Conservation (phyloP, 2,113 vertebrate genomes). For the Chrysochloris asiatica region DNA sequence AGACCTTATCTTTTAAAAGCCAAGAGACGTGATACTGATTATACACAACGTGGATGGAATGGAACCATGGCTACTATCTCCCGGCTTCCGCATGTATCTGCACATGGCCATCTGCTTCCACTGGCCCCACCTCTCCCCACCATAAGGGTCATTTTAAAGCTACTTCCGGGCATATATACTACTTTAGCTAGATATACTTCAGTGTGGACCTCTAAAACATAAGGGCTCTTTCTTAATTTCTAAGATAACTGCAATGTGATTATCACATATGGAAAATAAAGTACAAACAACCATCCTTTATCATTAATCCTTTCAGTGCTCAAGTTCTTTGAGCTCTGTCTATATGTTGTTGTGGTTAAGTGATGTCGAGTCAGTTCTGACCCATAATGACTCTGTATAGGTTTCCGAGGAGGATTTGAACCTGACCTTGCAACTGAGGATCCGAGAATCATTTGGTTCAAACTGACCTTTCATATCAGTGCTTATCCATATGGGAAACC, state of each 20-base stretch:
- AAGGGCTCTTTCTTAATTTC: not conserved
- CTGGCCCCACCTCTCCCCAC: rapidly evolving
- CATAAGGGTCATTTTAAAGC: not conserved
- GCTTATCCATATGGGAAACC: too few relatives aligned
- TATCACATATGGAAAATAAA: rapidly evolving
- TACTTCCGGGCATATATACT: rapidly evolving
- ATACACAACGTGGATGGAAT: rapidly evolving
- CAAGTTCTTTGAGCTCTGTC: not conserved
- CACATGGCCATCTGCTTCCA: not conserved
- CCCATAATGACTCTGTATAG: not conserved
- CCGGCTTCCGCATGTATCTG: rapidly evolving
- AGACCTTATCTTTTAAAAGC: not conserved
- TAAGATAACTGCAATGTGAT: not conserved
- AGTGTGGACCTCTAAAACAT: rapidly evolving
- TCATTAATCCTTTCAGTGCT: not conserved
- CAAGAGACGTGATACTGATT: not conserved
- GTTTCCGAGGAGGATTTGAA: not conserved
- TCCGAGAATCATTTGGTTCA: too few relatives aligned
- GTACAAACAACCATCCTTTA: not conserved
- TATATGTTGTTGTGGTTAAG: too few relatives aligned
- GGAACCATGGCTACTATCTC: rapidly evolving
- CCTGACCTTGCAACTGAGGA: too few relatives aligned
- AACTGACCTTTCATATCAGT: too few relatives aligned
- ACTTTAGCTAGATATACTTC: not conserved
- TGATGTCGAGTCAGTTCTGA: not conserved